Evolutionary conservation across 2,797 vertebrate species (phyloP), one percentile per base, ranked within the genome.

Genomic region (Sebastes minor): DNA sequence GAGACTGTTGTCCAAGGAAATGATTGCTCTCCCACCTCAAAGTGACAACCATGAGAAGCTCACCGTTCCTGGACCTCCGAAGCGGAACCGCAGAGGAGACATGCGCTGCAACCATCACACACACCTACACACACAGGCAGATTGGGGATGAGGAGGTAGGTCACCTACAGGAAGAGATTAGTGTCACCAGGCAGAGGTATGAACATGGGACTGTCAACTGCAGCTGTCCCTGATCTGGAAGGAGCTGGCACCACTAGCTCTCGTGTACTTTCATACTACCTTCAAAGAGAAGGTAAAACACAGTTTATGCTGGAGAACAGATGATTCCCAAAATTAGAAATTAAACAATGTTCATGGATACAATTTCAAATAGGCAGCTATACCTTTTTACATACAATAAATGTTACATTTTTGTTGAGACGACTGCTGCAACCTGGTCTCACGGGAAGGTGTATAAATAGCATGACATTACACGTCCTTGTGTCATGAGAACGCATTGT

Each of bases 31-130:
- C 75, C 78, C 90, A 92, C 92, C 91, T 93, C 91, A 93, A 95
- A 92, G 92, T 95, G 94, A 95, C 95, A 95, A 93, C 94, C 94
- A 89, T 95, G 93, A 95, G 94, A 91, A 89, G 92, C 93, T 94
- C 92, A 92, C 92, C 85, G 63, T 87, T 89, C 89, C 89, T 77
- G 84, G 94, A 93, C 94, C 92, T 92, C 84, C 75, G 56, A 93
- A 92, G 94, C 91, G 89, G 88, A 94, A 94, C 92, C 90, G 78
- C 79, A 64, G 83, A 93, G 83, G 84, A 92, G 92, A 94, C 94
- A 92, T 90, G 76, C 72, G 13, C 84, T 13, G 82, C 83, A 86
- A 88, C 78, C 77, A 67, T 77, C 88, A 78, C 86, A 84, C 71
- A 69, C 74, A 82, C 65, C 42, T 25, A 60, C 62, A 84, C 74